These are phyloP conservation scores for Amazona ochrocephala DNA, from an alignment of 2,797 vertebrate species.

Conservation along the genomic window DNA sequence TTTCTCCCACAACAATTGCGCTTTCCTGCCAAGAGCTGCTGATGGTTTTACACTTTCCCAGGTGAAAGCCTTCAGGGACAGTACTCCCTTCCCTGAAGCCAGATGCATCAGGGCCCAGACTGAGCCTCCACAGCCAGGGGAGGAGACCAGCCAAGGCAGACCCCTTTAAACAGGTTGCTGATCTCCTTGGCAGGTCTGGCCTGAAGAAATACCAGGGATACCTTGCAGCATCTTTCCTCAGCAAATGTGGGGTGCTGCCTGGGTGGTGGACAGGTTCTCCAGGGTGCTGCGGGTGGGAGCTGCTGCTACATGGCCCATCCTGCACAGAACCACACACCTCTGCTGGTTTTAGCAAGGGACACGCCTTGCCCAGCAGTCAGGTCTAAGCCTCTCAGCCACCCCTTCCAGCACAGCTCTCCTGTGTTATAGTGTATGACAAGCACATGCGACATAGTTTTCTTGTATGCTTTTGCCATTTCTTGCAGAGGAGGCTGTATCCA, in stretches of 20 bases:
- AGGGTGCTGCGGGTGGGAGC: fast-evolving
- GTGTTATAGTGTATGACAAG: not conserved
- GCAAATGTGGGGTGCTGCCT: fast-evolving
- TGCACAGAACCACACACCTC: not conserved
- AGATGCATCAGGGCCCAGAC: not conserved
- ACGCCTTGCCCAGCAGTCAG: not conserved
- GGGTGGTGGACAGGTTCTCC: fast-evolving
- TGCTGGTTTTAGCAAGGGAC: fast-evolving
- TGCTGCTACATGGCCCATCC: not conserved
- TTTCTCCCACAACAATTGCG: not conserved
- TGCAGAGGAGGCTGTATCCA: not conserved
- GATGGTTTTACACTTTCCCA: not conserved
- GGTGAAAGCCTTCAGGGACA: not conserved
- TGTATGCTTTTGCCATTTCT: not conserved
- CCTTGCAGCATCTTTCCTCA: not conserved
- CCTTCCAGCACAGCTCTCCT: not conserved
- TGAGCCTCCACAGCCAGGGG: not conserved
- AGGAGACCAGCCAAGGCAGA: not conserved
- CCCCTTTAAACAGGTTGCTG: not conserved
- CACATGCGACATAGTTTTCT: not conserved
- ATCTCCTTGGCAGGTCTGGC: not conserved
- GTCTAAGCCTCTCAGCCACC: not conserved
- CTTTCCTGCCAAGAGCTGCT: not conserved
- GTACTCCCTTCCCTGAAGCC: not conserved
- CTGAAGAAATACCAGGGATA: not conserved